Evolutionary conservation across 2,888 invertebrate species (phyloP).

Genomic region (Rutpela maculata): DNA sequence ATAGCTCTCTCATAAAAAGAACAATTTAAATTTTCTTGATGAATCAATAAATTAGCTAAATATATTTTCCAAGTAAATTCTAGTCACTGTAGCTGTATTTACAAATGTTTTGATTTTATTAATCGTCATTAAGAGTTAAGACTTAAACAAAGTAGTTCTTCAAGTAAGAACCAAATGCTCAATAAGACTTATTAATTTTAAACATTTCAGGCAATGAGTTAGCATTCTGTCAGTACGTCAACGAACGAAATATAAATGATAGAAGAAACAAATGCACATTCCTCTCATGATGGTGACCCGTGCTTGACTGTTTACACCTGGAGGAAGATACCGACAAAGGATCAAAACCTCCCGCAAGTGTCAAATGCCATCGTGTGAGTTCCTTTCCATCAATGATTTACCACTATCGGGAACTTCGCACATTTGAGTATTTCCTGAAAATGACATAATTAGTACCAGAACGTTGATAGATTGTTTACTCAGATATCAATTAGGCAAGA

Average conservation of each 20-base stretch:
- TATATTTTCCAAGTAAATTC: neutral
- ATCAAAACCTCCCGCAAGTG: constrained; percentile 54
- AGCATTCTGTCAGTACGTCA: constrained; percentile 38
- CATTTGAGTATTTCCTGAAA: constrained; percentile 39
- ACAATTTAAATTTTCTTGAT: too few species aligned
- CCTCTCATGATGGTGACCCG: constrained; percentile 52
- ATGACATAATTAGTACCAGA: constrained; percentile 28
- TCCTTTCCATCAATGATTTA: constrained; percentile 42
- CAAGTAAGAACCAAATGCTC: neutral
- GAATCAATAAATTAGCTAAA: neutral
- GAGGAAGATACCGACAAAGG: constrained; percentile 60
- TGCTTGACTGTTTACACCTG: constrained; percentile 64
- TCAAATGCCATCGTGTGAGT: constrained; percentile 57
- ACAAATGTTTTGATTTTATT: neutral
- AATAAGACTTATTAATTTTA: constrained; percentile 11
- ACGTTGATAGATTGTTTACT: neutral
- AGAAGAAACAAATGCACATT: constrained; percentile 41
- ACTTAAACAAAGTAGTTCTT: neutral
- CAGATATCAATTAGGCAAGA: neutral
- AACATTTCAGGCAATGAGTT: constrained; percentile 37
- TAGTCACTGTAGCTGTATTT: neutral
- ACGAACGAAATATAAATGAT: constrained; percentile 43
- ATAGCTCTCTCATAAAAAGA: too few species aligned
- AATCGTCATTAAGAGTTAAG: neutral
- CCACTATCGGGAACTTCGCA: constrained; percentile 45